Base-by-base conservation (phyloP, 1,140 invertebrate genomes). In the Galleria mellonella region DNA sequence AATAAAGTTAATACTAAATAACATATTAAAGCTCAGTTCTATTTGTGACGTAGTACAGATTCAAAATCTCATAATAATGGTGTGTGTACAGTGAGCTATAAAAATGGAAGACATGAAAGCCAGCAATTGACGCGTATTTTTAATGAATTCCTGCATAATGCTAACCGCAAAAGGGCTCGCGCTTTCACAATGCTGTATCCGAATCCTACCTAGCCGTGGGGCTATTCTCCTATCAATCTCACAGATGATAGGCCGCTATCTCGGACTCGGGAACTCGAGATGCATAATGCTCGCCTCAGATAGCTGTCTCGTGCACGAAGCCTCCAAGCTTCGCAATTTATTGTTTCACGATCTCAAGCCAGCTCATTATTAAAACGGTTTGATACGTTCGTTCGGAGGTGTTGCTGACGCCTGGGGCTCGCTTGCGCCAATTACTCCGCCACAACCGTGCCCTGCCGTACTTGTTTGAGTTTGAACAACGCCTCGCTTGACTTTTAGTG, bases 341-440 rank as follows among this genome's bases (percentile, higher is more conserved):
- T 84, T 78, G 82, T 85, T 85, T 83, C 81, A 85, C 82, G 82
- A 85, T 85, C 75, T 77, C 70, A 65, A 59, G 61, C 64, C 48
- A 55, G 75, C 72, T 83, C 81, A 83, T 85, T 83, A 85, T 84
- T 84, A 84, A 84, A 84, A 84, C 81, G 71, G 81, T 83, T 78
- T 77, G 78, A 79, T 81, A 79, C 69, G 68, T 76, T 60, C 69
- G 68, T 76, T 60, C 52, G 61, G 67, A 84, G 81, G 81, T 84
- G 81, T 84, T 84, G 76, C 69, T 74, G 62, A 63, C 58, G 76
- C 81, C 74, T 32, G 49, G 38, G 78, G 78, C 76, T 45, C 43
- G 48, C 51, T 41, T 57, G 59, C 58, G 69, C 75, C 81, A 84
- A 84, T 84, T 84, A 82, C 82, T 71, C 61, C 50, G 49, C 37